Percentiles rank a stretch among this genome's conserved stretches.
phyloP scores from a whole-genome alignment of 1,140 invertebrate species.

The Atopsyche davidsoni region DNA sequence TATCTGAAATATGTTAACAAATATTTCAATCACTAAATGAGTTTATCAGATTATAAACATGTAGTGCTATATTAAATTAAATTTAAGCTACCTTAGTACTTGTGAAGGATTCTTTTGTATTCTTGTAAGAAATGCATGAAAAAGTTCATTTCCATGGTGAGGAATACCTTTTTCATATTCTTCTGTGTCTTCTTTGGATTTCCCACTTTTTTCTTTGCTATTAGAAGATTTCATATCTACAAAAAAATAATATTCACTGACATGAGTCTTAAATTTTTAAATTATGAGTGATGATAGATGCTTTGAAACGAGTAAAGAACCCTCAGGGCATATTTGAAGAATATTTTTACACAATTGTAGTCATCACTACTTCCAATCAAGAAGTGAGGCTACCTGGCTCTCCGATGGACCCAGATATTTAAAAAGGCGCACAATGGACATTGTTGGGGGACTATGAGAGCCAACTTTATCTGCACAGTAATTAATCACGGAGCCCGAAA shows the following conservation, averaged over 20 bases:
- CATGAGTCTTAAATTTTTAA: neutral
- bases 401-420: no score
- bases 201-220: slow-evolving; percentile 1
- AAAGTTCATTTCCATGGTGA: slow-evolving; percentile 68
- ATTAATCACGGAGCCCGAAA: no score
- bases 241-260: neutral
- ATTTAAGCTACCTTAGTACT: slow-evolving; percentile 57
- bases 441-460: no score
- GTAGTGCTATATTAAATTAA: slow-evolving; percentile 15
- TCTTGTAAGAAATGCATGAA: slow-evolving; percentile 64
- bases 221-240: neutral
- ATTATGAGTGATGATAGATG: no score
- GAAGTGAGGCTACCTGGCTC: no score
- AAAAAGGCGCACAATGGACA: no score
- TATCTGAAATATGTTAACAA: slow-evolving; percentile 48
- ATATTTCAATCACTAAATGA: neutral
- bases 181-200: slow-evolving; percentile 41
- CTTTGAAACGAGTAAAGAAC: no score
- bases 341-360: no score
- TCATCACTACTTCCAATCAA: no score
- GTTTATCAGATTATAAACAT: slow-evolving; percentile 3
- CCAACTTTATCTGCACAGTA: no score
- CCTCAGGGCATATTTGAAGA: no score
- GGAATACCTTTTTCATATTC: slow-evolving; percentile 69
- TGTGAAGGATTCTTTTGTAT: slow-evolving; percentile 69